A percentile compares a stretch with the other conserved stretches of the same genome.
phyloP scores from a whole-genome alignment of 2,888 invertebrate species.

The Calameuta idolon region DNA sequence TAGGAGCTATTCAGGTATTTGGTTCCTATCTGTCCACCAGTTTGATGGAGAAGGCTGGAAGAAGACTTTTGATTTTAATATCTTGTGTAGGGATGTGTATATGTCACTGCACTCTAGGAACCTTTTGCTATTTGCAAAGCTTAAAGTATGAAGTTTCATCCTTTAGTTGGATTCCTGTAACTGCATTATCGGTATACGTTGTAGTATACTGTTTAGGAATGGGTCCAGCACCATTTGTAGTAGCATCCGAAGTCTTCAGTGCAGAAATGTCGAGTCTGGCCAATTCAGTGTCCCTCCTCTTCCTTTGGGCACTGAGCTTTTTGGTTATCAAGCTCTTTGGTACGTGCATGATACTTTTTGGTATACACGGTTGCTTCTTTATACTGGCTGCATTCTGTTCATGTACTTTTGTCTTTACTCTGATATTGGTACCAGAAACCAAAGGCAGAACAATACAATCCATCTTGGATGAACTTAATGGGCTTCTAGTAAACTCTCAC shows the following conservation, averaged over 20 bases:
- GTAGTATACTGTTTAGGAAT: constrained; percentile 70
- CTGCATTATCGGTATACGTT: constrained; percentile 69
- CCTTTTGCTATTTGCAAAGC: constrained; percentile 57
- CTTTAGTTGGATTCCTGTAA: constrained; percentile 69
- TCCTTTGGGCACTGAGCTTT: constrained; percentile 54
- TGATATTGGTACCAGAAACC: constrained; percentile 56
- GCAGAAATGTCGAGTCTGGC: constrained; percentile 50
- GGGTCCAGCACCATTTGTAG: constrained; percentile 69
- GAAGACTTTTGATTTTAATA: constrained; percentile 68
- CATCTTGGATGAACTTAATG: constrained; percentile 55
- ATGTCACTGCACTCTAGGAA: constrained; percentile 56
- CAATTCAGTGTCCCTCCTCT: constrained; percentile 40
- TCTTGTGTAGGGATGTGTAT: constrained; percentile 63
- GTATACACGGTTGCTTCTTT: constrained; percentile 57
- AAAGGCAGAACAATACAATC: constrained; percentile 56
- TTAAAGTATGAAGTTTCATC: constrained; percentile 46
- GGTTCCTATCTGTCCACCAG: constrained; percentile 68
- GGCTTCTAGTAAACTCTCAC: constrained; percentile 28
- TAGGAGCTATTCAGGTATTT: constrained; percentile 71
- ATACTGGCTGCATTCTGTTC: constrained; percentile 48
- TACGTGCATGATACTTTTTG: constrained; percentile 39
- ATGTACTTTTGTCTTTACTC: constrained; percentile 44
- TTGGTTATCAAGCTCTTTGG: constrained; percentile 54
- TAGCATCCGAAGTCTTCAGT: constrained; percentile 69
- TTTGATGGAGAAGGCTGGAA: constrained; percentile 73